A percentile compares a stretch with the other conserved stretches of the same genome.
Evolutionary conservation across 2,888 invertebrate genomes (phyloP).

Genomic region (Trypoxylon attenuatum): DNA sequence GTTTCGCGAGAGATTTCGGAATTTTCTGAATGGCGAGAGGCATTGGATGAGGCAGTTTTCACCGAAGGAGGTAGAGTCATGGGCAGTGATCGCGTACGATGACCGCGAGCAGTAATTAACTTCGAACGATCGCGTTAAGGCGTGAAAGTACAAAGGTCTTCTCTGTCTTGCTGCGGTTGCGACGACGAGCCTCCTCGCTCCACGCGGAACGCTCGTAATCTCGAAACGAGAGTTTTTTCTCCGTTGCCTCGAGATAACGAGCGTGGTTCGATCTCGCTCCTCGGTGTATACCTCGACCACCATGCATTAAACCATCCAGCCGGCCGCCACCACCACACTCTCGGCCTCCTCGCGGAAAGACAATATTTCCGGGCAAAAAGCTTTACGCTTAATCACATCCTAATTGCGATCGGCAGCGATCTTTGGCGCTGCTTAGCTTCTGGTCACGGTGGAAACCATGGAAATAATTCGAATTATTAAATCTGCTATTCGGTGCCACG

Average conservation of each 20-base stretch:
- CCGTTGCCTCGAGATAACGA: slow-evolving; percentile 38
- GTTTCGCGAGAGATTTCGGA: slow-evolving; percentile 21
- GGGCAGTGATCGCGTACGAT: slow-evolving; percentile 30
- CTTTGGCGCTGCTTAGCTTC: no score
- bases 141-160: slow-evolving; percentile 52
- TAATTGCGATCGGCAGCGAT: no score
- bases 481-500: no score
- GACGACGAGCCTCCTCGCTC: slow-evolving; percentile 1
- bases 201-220: slow-evolving; percentile 31
- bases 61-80: no score
- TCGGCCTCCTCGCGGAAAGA: no score
- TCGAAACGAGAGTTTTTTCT: slow-evolving; percentile 28
- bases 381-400: no score
- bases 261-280: slow-evolving; percentile 48
- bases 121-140: slow-evolving; percentile 56
- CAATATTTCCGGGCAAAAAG: no score
- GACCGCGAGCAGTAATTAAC: slow-evolving; percentile 52
- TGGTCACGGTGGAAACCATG: no score
- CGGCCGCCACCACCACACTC: no score
- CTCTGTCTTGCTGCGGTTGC: slow-evolving; percentile 6
- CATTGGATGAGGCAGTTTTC: no score
- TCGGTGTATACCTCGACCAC: slow-evolving; percentile 36
- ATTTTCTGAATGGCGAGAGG: slow-evolving; percentile 12
- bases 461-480: no score
- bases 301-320: slow-evolving; percentile 40